Evolutionary conservation across 2,113 vertebrate species (phyloP).

Genomic region (Apus apus): DNA sequence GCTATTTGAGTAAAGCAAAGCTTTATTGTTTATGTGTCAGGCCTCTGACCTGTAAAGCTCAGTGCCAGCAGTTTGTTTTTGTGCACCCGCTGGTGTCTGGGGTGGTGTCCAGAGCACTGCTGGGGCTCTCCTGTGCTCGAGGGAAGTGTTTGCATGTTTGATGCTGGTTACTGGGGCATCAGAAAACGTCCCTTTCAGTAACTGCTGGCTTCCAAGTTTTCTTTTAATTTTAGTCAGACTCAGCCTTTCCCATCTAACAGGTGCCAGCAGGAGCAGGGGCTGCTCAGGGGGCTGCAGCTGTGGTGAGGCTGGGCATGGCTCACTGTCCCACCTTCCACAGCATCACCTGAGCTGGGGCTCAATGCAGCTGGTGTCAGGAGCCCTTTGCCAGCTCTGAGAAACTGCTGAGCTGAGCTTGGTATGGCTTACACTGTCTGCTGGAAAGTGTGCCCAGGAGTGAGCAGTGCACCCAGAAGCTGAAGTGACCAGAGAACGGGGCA

Average conservation of each 20-base stretch:
- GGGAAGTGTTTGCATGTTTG: not conserved
- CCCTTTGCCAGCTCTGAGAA: not conserved
- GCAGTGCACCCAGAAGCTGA: rapidly evolving
- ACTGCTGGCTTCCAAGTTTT: not conserved
- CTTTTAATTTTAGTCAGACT: not conserved
- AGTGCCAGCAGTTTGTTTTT: not conserved
- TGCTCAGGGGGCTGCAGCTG: no score
- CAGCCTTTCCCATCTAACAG: not conserved
- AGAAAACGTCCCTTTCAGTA: not conserved
- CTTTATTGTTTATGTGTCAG: not conserved
- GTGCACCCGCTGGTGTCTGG: not conserved
- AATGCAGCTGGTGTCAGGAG: not conserved
- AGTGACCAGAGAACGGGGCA: rapidly evolving
- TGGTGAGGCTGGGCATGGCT: no score
- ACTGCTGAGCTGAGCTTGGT: not conserved
- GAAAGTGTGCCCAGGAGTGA: no score
- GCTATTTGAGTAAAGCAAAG: not conserved
- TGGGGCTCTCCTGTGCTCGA: no score
- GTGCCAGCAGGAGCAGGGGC: no score
- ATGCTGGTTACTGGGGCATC: not conserved
- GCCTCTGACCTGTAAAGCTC: not conserved
- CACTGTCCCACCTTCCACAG: not conserved
- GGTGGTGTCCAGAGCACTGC: not conserved
- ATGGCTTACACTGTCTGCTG: not conserved
- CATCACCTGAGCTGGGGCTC: not conserved